Conservation (phyloP, 2,888 invertebrate genomes). For the Mimumesa dahlbomi region DNA sequence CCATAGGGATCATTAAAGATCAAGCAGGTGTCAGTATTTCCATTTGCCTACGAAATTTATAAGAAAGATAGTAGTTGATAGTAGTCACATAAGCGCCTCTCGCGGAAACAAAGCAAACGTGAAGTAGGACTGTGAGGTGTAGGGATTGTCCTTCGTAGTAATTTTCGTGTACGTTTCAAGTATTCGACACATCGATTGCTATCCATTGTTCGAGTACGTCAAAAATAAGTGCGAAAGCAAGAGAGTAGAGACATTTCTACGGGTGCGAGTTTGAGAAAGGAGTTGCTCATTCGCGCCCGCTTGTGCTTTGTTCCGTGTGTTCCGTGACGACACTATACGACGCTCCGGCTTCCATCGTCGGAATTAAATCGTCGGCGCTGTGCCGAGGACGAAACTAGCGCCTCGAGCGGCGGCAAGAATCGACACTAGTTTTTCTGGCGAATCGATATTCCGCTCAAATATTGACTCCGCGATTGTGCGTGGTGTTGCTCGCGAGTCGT, state of each 20-base stretch:
- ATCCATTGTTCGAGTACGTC: no score
- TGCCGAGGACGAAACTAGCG: slow-evolving; percentile 2
- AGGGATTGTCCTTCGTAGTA: no score
- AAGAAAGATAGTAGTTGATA: neutral
- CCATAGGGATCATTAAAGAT: no score
- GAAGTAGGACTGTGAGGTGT: neutral
- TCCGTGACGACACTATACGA: no score
- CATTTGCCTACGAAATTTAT: neutral
- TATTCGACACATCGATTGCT: no score
- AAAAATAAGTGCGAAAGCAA: no score
- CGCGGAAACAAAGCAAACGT: slow-evolving; percentile 3
- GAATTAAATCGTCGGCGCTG: neutral
- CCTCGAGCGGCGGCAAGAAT: slow-evolving; percentile 57
- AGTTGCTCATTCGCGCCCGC: neutral
- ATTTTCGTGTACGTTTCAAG: no score
- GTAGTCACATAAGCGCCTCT: slow-evolving; percentile 10
- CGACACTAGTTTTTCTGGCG: slow-evolving; percentile 69
- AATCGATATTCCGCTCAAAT: slow-evolving; percentile 80
- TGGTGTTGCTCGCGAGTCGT: slow-evolving; percentile 70
- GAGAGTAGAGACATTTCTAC: neutral
- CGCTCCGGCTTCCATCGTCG: no score
- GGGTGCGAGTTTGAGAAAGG: neutral
- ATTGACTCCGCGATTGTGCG: slow-evolving; percentile 76
- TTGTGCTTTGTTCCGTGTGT: neutral
- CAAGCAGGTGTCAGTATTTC: neutral